Evolutionary conservation across 1,140 invertebrate genomes (phyloP), one percentile per base, ranked within the genome.

Genomic region (Hyphantria cunea): DNA sequence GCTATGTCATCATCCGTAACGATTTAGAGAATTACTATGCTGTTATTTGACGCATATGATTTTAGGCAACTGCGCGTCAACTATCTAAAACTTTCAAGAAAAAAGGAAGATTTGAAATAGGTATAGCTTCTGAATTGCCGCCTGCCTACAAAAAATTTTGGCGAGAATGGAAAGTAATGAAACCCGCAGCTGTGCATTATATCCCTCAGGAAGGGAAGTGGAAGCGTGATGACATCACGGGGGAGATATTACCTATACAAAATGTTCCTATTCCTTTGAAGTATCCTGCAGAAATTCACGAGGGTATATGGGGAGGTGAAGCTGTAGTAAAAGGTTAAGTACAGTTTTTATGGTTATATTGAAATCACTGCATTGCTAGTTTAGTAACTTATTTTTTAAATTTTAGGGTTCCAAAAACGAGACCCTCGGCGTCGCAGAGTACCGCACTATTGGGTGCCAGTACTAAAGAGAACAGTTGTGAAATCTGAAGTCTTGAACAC

Each of bases 301-400:
- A 95, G 50, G 98, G 98, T 15, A 92, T 99, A 52, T 99, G 98
- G 98, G 98, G 98, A 68, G 98, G 98, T 6, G 98, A 99, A 92
- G 97, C 94, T n/a, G 92, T 99, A 0, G 91, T 99, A 17, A 95
- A 97, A 92, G 91, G 90, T 91, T 55, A 66, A 48, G 41, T 12
- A 25, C 25, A 44, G 6, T 60, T 44, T 62, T 45, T 56, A 14
- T 37, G 45, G 55, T 58, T 58, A 58, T 49, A 44, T 58, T 1
- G 5, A 25, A 3, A 25, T 25, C 5, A 25, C 1, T 25, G 17
- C 17, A 25, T 3, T 14, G 14, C 37, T 3, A 10, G 34, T 41
- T 6, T 12, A 11, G 39, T 0, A 39, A 34, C 42, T 52, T 14
- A 17, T 33, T 10, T 64, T 32, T 50, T 10, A 8, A 14, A 34